Conservation (phyloP, 1,140 invertebrate genomes). For the Hypsibius dujardini region DNA sequence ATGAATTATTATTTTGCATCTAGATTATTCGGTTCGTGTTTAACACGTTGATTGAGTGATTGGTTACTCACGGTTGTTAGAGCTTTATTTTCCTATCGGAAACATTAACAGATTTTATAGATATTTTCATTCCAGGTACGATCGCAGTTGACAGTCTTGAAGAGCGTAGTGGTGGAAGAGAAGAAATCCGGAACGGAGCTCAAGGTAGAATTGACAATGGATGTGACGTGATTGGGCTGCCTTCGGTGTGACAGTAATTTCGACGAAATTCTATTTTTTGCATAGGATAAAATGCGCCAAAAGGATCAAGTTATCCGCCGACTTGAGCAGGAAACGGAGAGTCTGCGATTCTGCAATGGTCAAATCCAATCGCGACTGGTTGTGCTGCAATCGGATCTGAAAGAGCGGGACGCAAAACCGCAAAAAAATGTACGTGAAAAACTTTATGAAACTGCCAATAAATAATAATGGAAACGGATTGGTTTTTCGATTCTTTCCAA, state of each 20-base stretch:
- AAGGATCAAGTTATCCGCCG: slow-evolving; percentile 64
- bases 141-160: slow-evolving; percentile 68
- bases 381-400: slow-evolving; percentile 71
- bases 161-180: slow-evolving; percentile 76
- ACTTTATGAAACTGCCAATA: neutral
- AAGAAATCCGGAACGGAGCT: slow-evolving; percentile 52
- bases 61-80: too few species aligned
- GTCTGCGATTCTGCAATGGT: slow-evolving; percentile 73
- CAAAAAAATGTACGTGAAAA: too few species aligned
- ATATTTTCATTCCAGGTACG: slow-evolving; percentile 45
- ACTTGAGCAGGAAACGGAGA: slow-evolving; percentile 77
- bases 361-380: slow-evolving; percentile 71
- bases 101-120: too few species aligned
- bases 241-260: too few species aligned
- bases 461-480: too few species aligned
- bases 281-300: slow-evolving; percentile 55
- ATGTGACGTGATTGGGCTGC: neutral
- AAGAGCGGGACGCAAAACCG: slow-evolving; percentile 38
- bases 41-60: too few species aligned
- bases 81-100: neutral
- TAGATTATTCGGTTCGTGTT: too few species aligned
- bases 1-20: too few species aligned
- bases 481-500: neutral
- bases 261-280: slow-evolving; percentile 14
- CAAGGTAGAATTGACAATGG: slow-evolving; percentile 29